These are phyloP conservation scores for Cynaeus angustus DNA, from an alignment of 2,888 invertebrate genomes.

Conservation along the genomic window DNA sequence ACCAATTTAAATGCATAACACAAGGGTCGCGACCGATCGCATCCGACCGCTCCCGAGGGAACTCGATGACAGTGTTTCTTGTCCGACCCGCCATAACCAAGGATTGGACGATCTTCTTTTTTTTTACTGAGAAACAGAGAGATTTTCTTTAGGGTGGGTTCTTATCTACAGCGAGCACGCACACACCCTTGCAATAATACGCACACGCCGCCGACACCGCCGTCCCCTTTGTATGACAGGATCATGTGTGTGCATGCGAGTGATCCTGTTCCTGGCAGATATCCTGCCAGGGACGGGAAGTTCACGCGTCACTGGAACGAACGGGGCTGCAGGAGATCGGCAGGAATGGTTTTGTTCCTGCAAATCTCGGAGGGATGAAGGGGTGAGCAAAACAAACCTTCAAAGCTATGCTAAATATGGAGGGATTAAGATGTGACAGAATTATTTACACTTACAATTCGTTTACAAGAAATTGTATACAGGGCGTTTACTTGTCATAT, in stretches of 20 bases:
- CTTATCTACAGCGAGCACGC: slow-evolving; percentile 16
- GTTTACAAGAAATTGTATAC: too few species aligned
- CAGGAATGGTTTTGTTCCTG: background rate
- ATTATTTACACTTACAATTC: too few species aligned
- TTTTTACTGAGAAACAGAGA: background rate
- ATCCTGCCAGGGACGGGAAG: slow-evolving; percentile 40
- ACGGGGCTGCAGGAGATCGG: slow-evolving; percentile 2
- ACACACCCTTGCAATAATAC: slow-evolving; percentile 19
- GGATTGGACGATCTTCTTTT: background rate
- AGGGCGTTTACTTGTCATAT: too few species aligned
- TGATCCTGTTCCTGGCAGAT: slow-evolving; percentile 43
- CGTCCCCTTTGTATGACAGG: slow-evolving; percentile 31
- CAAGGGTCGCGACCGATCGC: slow-evolving; percentile 67
- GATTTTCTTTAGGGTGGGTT: slow-evolving; percentile 12
- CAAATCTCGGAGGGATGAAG: too few species aligned
- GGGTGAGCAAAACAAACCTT: too few species aligned
- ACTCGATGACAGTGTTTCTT: slow-evolving; percentile 49
- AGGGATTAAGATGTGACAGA: too few species aligned
- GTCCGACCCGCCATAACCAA: slow-evolving; percentile 24
- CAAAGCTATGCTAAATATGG: too few species aligned
- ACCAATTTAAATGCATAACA: slow-evolving; percentile 74
- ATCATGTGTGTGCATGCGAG: slow-evolving; percentile 45
- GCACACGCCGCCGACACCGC: slow-evolving; percentile 6
- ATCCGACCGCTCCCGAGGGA: slow-evolving; percentile 64
- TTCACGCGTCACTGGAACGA: slow-evolving; percentile 41